Evolutionary conservation across 2,888 invertebrate species (phyloP).

Genomic region (Limenitis camilla): DNA sequence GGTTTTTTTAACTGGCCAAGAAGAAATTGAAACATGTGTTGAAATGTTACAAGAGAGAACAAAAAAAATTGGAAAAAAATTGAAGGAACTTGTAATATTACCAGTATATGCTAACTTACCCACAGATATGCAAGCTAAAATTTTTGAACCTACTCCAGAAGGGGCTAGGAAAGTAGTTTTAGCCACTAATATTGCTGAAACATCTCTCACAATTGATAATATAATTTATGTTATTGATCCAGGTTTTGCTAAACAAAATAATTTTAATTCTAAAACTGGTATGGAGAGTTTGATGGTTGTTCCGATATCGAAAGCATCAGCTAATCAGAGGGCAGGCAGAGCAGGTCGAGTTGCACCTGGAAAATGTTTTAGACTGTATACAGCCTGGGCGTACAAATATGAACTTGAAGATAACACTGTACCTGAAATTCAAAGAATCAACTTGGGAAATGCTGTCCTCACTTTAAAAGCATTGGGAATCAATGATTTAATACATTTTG

Average conservation of each 20-base stretch:
- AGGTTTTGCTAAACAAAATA: conserved; percentile 99
- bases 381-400: conserved; percentile 98
- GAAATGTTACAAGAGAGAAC: conserved; percentile 93
- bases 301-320: conserved; percentile 98
- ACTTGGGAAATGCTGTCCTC: conserved; percentile 97
- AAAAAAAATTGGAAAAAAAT: conserved; percentile 92
- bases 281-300: conserved; percentile 99
- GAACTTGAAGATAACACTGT: conserved; percentile 98
- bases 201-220: conserved; percentile 98
- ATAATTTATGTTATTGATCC: conserved; percentile 99
- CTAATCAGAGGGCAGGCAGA: conserved; percentile 97
- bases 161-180: conserved; percentile 97
- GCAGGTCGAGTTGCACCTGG: conserved; percentile 97
- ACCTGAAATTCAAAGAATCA: conserved; percentile 98
- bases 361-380: conserved; percentile 98
- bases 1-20: conserved; percentile 96
- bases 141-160: conserved; percentile 97
- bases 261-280: conserved; percentile 97
- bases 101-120: conserved; percentile 99
- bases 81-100: conserved; percentile 92
- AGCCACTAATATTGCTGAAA: conserved; percentile 99
- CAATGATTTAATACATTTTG: conserved; percentile 97
- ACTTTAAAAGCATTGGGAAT: conserved; percentile 97
- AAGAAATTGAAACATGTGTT: conserved; percentile 92
- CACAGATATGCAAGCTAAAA: conserved; percentile 98